Base-by-base conservation (phyloP, 2,113 vertebrate species). In the Neolamprologus caudopunctatus region DNA sequence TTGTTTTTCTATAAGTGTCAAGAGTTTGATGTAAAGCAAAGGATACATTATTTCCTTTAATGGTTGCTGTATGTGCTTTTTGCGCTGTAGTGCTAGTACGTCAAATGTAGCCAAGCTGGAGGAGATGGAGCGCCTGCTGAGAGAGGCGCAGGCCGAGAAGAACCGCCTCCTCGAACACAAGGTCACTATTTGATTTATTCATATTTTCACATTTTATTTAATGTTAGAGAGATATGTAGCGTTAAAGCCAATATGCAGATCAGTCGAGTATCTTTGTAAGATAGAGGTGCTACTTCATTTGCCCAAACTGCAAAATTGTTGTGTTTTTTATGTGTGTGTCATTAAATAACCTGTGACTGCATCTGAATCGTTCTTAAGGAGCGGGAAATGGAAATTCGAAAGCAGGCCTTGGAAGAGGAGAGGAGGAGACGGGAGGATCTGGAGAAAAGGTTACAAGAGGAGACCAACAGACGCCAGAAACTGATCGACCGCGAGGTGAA, bases 401-500 rank as follows among this genome's bases (percentile, higher is more conserved):
- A 97, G 87, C 96, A 97, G 93, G 98, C 98, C 24, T 93, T 99
- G 87, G 98, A 99, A 57, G 98, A 99, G 88, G 98, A 99, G 93
- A 97, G 97, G 82, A 97, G 93, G 75, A 97, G 98, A 71, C 94
- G 98, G 91, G 98, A 98, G 89, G 97, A 98, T 2, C 95, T 99
- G 92, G 98, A 99, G 94, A 98, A 97, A 93, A 95, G 97, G 87
- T 0, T 99, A 55, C 98, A 97, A 88, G 98, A 99, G 94, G 98
- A 99, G 96, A 99, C 98, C 0, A 98, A 94, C 94, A 97, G 98
- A 90, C 95, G 98, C 10, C 98, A 99, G 95, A 99, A 98, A 94
- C 95, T 99, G 90, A 97, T 99, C 79, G 98, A 99, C 94, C 98
- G 97, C 7, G 98, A 99, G 96, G 98, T 99, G 31, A 99, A 98